Conservation (phyloP, 2,797 vertebrate species). For the Cryptoblepharus egeriae region DNA sequence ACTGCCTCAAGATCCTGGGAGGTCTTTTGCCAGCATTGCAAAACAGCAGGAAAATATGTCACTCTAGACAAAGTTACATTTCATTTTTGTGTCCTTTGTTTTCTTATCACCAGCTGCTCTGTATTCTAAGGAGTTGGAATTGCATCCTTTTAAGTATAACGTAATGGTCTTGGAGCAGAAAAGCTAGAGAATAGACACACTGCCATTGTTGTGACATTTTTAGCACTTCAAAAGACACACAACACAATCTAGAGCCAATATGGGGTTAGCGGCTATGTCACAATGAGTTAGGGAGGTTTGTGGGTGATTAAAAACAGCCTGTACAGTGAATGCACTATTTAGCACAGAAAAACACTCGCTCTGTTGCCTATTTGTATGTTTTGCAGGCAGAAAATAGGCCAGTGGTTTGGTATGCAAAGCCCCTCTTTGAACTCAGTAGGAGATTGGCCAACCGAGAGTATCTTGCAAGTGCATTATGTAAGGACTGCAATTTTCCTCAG, state of each 20-base stretch:
- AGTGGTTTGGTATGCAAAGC: conserved; percentile 3
- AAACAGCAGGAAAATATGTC: neutral
- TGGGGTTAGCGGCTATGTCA: neutral
- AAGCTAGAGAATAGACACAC: neutral
- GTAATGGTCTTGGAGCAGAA: neutral
- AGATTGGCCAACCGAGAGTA: conserved; percentile 15
- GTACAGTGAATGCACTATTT: neutral
- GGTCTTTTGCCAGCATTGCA: too few species aligned
- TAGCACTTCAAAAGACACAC: neutral
- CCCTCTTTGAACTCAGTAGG: conserved; percentile 12
- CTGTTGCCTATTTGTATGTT: neutral
- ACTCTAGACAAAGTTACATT: neutral
- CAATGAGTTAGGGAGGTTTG: neutral
- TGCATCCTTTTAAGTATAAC: neutral
- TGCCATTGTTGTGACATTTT: neutral
- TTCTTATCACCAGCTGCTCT: neutral
- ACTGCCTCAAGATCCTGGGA: too few species aligned
- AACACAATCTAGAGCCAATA: neutral
- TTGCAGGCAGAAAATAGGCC: neutral
- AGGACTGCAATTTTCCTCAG: conserved; percentile 14
- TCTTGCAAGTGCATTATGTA: conserved; percentile 5
- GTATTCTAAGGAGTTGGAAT: neutral
- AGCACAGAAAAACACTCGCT: neutral
- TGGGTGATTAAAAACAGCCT: neutral
- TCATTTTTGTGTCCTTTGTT: neutral